A percentile compares a stretch with the other conserved stretches of the same genome.
Evolutionary conservation across 2,797 vertebrate genomes (phyloP).

Genomic region (Ispidina picta): DNA sequence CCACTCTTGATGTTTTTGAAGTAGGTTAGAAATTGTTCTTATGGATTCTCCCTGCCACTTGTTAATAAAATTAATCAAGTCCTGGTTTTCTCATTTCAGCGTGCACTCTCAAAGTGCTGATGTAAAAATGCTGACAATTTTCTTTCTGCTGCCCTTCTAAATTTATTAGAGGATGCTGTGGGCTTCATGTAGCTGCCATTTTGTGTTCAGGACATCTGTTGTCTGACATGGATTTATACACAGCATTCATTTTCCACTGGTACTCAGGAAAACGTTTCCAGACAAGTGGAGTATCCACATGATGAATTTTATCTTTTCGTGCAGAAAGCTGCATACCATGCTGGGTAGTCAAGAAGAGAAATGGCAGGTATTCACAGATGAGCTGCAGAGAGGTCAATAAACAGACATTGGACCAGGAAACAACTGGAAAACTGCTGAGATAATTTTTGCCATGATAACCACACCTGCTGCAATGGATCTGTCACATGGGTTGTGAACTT

Average conservation of each 20-base stretch:
- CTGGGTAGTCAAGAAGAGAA: not conserved
- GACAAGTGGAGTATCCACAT: not conserved
- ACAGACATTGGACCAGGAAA: not conserved
- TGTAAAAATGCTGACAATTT: not conserved
- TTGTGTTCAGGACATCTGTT: not conserved
- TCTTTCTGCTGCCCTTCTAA: not conserved
- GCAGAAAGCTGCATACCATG: not conserved
- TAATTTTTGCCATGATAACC: not conserved
- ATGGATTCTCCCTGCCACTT: not conserved
- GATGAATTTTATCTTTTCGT: slow-evolving; percentile 6
- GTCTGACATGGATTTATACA: not conserved
- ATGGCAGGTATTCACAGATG: slow-evolving; percentile 7
- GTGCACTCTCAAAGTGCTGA: not conserved
- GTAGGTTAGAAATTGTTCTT: slow-evolving; percentile 24
- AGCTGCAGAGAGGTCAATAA: not conserved
- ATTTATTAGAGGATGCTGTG: not conserved
- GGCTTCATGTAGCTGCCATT: not conserved
- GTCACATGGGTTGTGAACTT: slow-evolving; percentile 1
- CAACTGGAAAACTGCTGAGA: not conserved
- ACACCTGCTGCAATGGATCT: not conserved
- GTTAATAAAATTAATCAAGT: slow-evolving; percentile 2
- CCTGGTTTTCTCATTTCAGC: not conserved
- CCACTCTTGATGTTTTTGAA: not conserved
- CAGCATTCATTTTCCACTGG: not conserved
- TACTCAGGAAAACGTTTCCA: slow-evolving; percentile 13